These are phyloP conservation scores for Coilia nasus DNA, from an alignment of 2,797 vertebrate genomes.

Conservation along the genomic window DNA sequence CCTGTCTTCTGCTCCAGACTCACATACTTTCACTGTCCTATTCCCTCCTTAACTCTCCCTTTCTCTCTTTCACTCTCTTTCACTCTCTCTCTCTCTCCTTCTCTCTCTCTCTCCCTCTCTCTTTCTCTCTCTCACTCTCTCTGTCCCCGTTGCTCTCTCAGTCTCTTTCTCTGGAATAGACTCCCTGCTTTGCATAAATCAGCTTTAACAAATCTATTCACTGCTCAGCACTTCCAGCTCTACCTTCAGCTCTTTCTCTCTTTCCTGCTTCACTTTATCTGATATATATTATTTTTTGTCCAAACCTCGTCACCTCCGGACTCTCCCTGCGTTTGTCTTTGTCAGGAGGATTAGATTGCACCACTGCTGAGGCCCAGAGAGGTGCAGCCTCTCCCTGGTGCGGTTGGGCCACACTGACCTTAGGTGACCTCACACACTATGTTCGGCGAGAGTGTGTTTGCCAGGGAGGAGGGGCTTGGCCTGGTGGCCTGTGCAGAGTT, in stretches of 20 bases:
- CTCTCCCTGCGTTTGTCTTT: not conserved
- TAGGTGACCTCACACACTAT: not conserved
- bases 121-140: constrained; percentile 67
- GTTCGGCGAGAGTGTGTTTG: not conserved
- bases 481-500: not conserved
- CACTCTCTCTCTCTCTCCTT: constrained; percentile 62
- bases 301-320: constrained; percentile 81
- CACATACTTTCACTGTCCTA: constrained; percentile 49
- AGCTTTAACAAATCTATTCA: constrained; percentile 98
- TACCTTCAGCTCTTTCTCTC: constrained; percentile 77
- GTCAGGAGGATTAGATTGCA: not conserved
- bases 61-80: constrained; percentile 64
- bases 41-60: constrained; percentile 72
- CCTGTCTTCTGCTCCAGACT: too few relatives aligned
- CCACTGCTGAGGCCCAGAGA: not conserved
- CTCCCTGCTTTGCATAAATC: constrained; percentile 87
- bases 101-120: not conserved
- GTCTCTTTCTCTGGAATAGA: constrained; percentile 39
- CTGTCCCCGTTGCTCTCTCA: not conserved
- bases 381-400: not conserved
- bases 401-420: not conserved
- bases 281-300: constrained; percentile 9
- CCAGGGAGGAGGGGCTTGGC: not conserved
- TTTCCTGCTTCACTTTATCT: constrained; percentile 55
- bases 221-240: constrained; percentile 71